Percentiles rank a stretch among this genome's conserved stretches.
Evolutionary conservation across 1,140 invertebrate genomes (phyloP).

Genomic region (Dendrolimus punctatus): DNA sequence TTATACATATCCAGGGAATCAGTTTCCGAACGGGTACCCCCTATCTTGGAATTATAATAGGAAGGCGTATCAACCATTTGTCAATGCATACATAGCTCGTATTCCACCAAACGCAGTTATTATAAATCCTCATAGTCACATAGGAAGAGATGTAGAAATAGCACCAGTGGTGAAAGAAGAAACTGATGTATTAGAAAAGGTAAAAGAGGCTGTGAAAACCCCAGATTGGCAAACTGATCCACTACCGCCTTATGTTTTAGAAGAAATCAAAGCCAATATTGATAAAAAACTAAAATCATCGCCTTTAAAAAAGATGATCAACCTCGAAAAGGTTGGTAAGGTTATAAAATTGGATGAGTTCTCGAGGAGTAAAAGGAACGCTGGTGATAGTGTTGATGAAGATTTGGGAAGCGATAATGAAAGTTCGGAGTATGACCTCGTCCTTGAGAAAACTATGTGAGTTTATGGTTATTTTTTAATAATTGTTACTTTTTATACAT

Average conservation of each 20-base stretch:
- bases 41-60: slow-evolving; percentile 2
- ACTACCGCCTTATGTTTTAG: slow-evolving; percentile 28
- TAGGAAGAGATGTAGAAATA: slow-evolving; percentile 4
- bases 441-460: too few relatives aligned
- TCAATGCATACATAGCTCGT: slow-evolving; percentile 1
- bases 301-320: slow-evolving; percentile 37
- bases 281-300: slow-evolving; percentile 34
- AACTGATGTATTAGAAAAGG: slow-evolving; percentile 4
- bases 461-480: too few relatives aligned
- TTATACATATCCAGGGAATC: background rate
- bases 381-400: slow-evolving; percentile 1
- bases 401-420: background rate
- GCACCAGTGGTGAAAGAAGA: slow-evolving; percentile 5
- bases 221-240: slow-evolving; percentile 46
- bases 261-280: slow-evolving; percentile 48
- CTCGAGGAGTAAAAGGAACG: slow-evolving; percentile 27
- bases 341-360: slow-evolving; percentile 41
- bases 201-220: slow-evolving; percentile 9
- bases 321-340: slow-evolving; percentile 47
- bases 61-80: background rate
- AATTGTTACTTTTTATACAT: too few relatives aligned
- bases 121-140: slow-evolving; percentile 6
- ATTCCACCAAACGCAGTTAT: slow-evolving; percentile 5
- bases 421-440: too few relatives aligned
- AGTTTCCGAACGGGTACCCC: background rate